These are phyloP conservation scores for Uria aalge DNA, from an alignment of 2,113 vertebrate species.

Conservation along the genomic window DNA sequence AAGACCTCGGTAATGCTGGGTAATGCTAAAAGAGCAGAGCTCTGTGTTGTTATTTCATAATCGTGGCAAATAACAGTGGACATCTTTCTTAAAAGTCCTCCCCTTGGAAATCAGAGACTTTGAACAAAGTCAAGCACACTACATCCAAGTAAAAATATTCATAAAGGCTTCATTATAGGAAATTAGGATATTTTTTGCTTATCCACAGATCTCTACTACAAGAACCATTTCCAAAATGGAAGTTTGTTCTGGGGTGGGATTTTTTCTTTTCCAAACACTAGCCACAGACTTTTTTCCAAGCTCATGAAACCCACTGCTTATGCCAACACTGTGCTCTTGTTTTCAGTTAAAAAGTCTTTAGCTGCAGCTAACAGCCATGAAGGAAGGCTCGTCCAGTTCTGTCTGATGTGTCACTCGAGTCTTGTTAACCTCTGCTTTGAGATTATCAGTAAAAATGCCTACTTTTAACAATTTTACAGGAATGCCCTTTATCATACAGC, in stretches of 20 bases:
- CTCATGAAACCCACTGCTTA: background rate
- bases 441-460: background rate
- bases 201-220: background rate
- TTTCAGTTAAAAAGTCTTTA: slow-evolving; percentile 25
- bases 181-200: background rate
- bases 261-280: background rate
- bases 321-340: background rate
- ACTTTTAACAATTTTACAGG: background rate
- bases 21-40: background rate
- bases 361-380: background rate
- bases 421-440: background rate
- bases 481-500: background rate
- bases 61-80: accelerated
- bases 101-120: background rate
- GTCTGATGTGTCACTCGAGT: background rate
- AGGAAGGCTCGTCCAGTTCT: background rate
- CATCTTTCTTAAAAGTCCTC: background rate
- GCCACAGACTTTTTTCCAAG: background rate
- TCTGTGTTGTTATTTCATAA: background rate
- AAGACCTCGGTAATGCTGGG: background rate
- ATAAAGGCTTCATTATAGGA: background rate
- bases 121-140: background rate
- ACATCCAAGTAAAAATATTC: background rate
- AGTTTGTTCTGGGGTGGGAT: background rate
- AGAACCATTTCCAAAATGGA: background rate